phyloP scores from a whole-genome alignment of 1,140 invertebrate genomes.

The Oryzaephilus surinamensis region DNA sequence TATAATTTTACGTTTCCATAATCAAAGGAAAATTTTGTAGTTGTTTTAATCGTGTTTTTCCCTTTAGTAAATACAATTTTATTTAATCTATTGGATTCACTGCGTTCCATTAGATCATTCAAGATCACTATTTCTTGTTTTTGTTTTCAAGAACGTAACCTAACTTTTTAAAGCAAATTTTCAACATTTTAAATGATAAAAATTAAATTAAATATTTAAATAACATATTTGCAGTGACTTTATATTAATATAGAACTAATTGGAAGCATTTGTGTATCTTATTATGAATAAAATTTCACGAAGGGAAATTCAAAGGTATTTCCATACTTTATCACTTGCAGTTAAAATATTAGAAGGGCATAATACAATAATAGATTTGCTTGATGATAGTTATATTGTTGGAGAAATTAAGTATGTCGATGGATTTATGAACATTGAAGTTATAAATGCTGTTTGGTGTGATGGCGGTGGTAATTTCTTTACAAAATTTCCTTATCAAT shows the following conservation, averaged over 20 bases:
- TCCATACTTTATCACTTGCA: slow-evolving; percentile 22
- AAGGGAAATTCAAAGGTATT: slow-evolving; percentile 21
- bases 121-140: too few species aligned
- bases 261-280: not conserved
- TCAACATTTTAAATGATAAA: too few species aligned
- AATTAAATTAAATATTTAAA: not conserved
- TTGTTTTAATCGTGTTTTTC: too few species aligned
- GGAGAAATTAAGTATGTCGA: slow-evolving; percentile 29
- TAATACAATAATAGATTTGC: slow-evolving; percentile 29
- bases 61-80: too few species aligned
- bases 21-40: too few species aligned
- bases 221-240: not conserved
- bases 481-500: not conserved
- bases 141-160: too few species aligned
- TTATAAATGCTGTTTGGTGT: slow-evolving; percentile 27
- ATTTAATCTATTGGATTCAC: too few species aligned
- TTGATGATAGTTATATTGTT: slow-evolving; percentile 26
- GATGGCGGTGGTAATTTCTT: slow-evolving; percentile 21
- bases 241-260: not conserved
- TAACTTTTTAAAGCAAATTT: too few species aligned
- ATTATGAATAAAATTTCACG: slow-evolving; percentile 3
- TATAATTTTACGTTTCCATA: too few species aligned
- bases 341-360: slow-evolving; percentile 25
- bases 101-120: too few species aligned
- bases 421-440: slow-evolving; percentile 31